phyloP scores from a whole-genome alignment of 2,113 vertebrate genomes.

The Formicarius rufipectus region DNA sequence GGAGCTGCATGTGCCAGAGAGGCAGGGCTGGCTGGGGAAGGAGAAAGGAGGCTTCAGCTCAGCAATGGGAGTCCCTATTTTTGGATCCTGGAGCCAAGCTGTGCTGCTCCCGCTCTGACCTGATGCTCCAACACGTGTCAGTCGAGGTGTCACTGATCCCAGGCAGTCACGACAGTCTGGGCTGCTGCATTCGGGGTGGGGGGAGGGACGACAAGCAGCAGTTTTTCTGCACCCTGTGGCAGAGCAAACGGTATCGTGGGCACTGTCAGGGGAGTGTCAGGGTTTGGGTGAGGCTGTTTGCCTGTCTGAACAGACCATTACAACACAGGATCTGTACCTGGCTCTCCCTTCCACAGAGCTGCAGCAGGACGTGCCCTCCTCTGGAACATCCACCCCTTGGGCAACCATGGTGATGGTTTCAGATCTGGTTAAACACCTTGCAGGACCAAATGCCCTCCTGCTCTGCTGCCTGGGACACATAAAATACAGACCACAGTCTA shows the following conservation, averaged over 20 bases:
- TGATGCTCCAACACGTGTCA: slow-evolving; percentile 19
- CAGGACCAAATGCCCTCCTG: background rate
- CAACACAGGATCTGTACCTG: background rate
- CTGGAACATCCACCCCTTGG: background rate
- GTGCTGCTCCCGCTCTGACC: slow-evolving; percentile 40
- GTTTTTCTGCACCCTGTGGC: background rate
- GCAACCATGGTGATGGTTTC: background rate
- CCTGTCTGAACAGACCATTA: background rate
- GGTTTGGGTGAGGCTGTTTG: background rate
- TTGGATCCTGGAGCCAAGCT: background rate
- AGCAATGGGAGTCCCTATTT: slow-evolving; percentile 68
- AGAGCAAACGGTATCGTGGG: background rate
- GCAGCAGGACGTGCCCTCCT: background rate
- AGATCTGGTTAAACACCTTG: background rate
- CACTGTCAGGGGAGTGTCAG: background rate
- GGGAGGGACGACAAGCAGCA: background rate
- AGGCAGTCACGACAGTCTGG: slow-evolving; percentile 11
- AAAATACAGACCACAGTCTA: background rate
- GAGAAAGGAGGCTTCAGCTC: slow-evolving; percentile 54
- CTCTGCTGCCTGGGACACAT: background rate
- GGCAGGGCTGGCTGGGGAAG: slow-evolving; percentile 22
- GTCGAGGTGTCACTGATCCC: slow-evolving; percentile 12
- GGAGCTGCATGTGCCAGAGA: slow-evolving; percentile 31
- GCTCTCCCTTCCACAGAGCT: background rate
- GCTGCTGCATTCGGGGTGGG: background rate